These are phyloP conservation scores for Nephotettix cincticeps DNA, from an alignment of 1,140 invertebrate genomes.

Conservation along the genomic window DNA sequence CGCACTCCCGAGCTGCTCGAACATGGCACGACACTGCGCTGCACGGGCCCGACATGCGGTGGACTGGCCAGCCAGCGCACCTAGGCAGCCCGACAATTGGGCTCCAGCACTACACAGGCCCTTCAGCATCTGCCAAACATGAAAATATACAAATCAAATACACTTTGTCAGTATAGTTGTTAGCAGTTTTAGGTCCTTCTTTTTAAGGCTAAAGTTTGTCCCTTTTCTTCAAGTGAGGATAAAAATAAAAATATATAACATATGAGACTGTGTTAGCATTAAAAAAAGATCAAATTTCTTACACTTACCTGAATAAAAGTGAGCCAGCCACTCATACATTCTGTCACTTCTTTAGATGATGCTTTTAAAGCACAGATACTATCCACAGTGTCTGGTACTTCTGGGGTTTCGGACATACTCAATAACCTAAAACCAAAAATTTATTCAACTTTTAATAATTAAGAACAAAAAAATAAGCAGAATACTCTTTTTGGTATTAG, in stretches of 20 bases:
- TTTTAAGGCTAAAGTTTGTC: too few species aligned
- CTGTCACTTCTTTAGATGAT: slow-evolving; percentile 51
- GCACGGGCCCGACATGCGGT: slow-evolving; percentile 54
- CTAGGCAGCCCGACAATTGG: slow-evolving; percentile 56
- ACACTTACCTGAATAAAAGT: slow-evolving; percentile 58
- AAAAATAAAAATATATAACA: background rate
- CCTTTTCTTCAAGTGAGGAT: too few species aligned
- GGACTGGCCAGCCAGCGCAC: slow-evolving; percentile 53
- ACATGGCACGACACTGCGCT: slow-evolving; percentile 56
- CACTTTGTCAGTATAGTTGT: too few species aligned
- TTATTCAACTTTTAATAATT: too few species aligned
- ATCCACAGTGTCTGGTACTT: slow-evolving; percentile 27
- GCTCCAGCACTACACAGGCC: slow-evolving; percentile 59
- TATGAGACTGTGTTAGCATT: background rate
- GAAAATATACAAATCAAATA: too few species aligned
- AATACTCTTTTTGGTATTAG: too few species aligned
- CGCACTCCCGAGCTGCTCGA: slow-evolving; percentile 55
- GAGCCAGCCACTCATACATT: slow-evolving; percentile 63
- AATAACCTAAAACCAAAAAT: slow-evolving; percentile 27
- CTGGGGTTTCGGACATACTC: slow-evolving; percentile 35
- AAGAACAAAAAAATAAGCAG: too few species aligned
- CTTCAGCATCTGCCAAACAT: slow-evolving; percentile 55
- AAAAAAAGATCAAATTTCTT: background rate
- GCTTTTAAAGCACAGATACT: slow-evolving; percentile 24
- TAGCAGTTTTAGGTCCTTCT: too few species aligned